phyloP scores from a whole-genome alignment of 2,888 invertebrate species.

The Aspidiotus rigidus region DNA sequence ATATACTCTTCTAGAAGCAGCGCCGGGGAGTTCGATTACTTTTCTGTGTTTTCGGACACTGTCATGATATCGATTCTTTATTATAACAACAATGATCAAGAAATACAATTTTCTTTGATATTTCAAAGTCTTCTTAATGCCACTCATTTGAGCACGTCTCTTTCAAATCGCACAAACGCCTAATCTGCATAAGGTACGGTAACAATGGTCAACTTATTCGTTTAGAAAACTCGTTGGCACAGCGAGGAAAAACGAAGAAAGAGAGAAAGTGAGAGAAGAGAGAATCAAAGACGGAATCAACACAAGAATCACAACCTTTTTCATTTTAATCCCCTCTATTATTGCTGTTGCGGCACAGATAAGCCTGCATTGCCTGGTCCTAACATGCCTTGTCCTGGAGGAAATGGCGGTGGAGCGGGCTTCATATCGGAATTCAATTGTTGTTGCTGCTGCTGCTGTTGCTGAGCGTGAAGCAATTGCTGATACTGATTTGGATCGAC shows the following conservation, averaged over 20 bases:
- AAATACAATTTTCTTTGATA: too few species aligned
- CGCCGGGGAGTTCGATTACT: too few species aligned
- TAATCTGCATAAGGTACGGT: conserved; percentile 1
- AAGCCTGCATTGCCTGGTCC: conserved; percentile 47
- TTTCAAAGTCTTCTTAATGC: too few species aligned
- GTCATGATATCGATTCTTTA: too few species aligned
- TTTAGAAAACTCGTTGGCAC: background rate
- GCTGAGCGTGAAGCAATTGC: conserved; percentile 38
- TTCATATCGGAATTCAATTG: conserved; percentile 41
- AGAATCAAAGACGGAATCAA: background rate
- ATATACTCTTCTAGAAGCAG: too few species aligned
- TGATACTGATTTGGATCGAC: conserved; percentile 39
- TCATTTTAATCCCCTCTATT: conserved; percentile 1
- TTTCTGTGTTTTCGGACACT: too few species aligned
- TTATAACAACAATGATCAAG: too few species aligned
- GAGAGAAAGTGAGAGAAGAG: too few species aligned
- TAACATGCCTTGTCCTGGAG: conserved; percentile 63
- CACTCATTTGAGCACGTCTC: too few species aligned
- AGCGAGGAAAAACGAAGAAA: background rate
- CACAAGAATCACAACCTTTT: conserved; percentile 9
- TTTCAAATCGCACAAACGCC: too few species aligned
- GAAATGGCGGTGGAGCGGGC: conserved; percentile 63
- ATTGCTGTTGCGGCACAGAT: conserved; percentile 53
- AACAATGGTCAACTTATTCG: conserved; percentile 3
- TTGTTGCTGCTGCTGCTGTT: conserved; percentile 21